Evolutionary conservation across 2,888 invertebrate genomes (phyloP).

Genomic region (Rhagium mordax): DNA sequence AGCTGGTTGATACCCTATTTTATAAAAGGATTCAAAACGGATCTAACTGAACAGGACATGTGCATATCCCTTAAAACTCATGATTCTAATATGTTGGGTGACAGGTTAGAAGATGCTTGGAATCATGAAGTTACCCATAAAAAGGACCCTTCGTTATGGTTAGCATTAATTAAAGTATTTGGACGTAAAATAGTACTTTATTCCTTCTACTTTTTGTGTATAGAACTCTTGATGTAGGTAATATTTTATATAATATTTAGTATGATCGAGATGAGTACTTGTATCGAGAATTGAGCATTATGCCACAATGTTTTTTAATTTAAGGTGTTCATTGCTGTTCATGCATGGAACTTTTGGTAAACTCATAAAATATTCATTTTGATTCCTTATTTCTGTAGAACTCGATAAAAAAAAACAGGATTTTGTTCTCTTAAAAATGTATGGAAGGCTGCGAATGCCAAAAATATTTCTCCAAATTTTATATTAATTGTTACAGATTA

Average conservation of each 20-base stretch:
- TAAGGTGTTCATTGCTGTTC: not conserved
- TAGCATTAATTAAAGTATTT: slow-evolving; percentile 32
- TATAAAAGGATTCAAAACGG: slow-evolving; percentile 69
- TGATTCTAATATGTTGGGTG: slow-evolving; percentile 67
- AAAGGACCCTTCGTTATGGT: slow-evolving; percentile 54
- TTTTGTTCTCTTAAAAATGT: too few relatives aligned
- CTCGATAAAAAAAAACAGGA: too few relatives aligned
- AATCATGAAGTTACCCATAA: slow-evolving; percentile 52
- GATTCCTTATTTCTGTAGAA: too few relatives aligned
- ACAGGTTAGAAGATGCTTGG: slow-evolving; percentile 66
- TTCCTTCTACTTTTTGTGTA: slow-evolving; percentile 35
- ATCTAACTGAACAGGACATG: slow-evolving; percentile 71
- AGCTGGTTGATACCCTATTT: slow-evolving; percentile 73
- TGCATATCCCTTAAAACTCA: slow-evolving; percentile 69
- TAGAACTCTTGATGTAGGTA: slow-evolving; percentile 31
- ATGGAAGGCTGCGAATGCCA: too few relatives aligned
- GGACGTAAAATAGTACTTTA: slow-evolving; percentile 44
- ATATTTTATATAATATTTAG: not conserved
- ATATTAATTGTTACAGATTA: slow-evolving; percentile 50
- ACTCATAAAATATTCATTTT: too few relatives aligned
- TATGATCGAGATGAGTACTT: too few relatives aligned
- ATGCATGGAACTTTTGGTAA: not conserved
- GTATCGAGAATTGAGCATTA: too few relatives aligned
- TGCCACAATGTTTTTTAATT: not conserved
- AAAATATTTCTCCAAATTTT: not conserved